phyloP scores from a whole-genome alignment of 2,797 vertebrate genomes.

The Danio kyathit region DNA sequence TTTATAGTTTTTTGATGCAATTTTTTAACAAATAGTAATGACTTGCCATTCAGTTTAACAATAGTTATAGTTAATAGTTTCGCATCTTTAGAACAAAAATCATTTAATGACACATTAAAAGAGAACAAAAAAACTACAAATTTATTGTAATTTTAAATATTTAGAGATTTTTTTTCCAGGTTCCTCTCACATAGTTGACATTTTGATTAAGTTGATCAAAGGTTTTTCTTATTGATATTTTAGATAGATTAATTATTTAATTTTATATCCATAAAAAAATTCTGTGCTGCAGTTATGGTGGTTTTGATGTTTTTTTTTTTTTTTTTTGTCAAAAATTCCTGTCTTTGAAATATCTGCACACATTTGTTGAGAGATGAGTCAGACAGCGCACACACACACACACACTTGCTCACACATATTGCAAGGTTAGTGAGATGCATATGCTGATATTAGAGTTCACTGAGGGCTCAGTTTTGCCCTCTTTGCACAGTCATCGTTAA shows the following conservation, averaged over 20 bases:
- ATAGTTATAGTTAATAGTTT: too few species aligned
- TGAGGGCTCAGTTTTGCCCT: constrained; percentile 67
- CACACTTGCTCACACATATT: constrained; percentile 13
- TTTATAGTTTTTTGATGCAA: too few species aligned
- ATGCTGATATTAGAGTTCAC: constrained; percentile 66
- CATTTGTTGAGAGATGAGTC: constrained; percentile 61
- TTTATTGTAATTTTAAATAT: too few species aligned
- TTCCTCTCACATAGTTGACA: neutral
- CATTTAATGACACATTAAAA: too few species aligned
- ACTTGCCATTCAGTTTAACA: too few species aligned
- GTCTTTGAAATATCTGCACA: neutral
- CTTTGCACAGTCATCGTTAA: constrained; percentile 76
- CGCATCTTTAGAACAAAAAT: too few species aligned
- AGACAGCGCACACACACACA: constrained; percentile 53
- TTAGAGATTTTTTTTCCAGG: too few species aligned
- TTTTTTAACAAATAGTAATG: too few species aligned
- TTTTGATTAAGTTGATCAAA: neutral
- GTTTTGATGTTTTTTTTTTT: too few species aligned
- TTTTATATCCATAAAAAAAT: neutral
- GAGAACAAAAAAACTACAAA: too few species aligned
- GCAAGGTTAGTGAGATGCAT: constrained; percentile 16
- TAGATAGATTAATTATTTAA: neutral
- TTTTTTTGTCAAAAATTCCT: constrained; percentile 11
- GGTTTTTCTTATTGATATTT: neutral
- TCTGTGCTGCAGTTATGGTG: neutral